phyloP scores from a whole-genome alignment of 2,888 invertebrate species.

The Agrochola macilenta region DNA sequence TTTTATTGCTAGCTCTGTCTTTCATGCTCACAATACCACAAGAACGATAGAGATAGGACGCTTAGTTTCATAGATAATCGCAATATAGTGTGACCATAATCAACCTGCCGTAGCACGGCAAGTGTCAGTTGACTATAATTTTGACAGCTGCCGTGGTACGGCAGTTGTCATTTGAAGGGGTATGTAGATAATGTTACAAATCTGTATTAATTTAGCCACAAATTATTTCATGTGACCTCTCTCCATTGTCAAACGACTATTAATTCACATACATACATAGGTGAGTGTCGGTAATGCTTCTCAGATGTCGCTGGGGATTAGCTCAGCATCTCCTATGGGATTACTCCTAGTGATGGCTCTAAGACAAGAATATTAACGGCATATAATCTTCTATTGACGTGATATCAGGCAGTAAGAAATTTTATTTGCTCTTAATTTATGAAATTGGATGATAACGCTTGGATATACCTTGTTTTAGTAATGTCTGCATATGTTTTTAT shows the following conservation, averaged over 20 bases:
- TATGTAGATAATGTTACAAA: background rate
- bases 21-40: too few relatives aligned
- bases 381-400: background rate
- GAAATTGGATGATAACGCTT: background rate
- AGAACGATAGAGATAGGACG: too few relatives aligned
- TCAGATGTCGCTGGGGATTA: conserved; percentile 38
- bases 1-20: too few relatives aligned
- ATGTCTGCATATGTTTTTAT: background rate
- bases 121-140: too few relatives aligned
- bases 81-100: too few relatives aligned
- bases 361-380: background rate
- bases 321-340: conserved; percentile 14
- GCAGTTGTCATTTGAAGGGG: too few relatives aligned
- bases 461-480: too few relatives aligned
- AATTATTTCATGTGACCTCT: conserved; percentile 20
- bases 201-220: background rate
- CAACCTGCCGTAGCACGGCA: too few relatives aligned
- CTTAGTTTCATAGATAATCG: too few relatives aligned
- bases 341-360: conserved; percentile 22
- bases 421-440: background rate
- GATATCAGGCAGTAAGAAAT: too few relatives aligned
- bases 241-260: conserved; percentile 26
- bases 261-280: conserved; percentile 29
- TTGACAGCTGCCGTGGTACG: too few relatives aligned
- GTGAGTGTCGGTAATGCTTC: conserved; percentile 3